A percentile compares a stretch with the other conserved stretches of the same genome.
Evolutionary conservation across 1,140 invertebrate species (phyloP).

Genomic region (Cecropterus lyciades): DNA sequence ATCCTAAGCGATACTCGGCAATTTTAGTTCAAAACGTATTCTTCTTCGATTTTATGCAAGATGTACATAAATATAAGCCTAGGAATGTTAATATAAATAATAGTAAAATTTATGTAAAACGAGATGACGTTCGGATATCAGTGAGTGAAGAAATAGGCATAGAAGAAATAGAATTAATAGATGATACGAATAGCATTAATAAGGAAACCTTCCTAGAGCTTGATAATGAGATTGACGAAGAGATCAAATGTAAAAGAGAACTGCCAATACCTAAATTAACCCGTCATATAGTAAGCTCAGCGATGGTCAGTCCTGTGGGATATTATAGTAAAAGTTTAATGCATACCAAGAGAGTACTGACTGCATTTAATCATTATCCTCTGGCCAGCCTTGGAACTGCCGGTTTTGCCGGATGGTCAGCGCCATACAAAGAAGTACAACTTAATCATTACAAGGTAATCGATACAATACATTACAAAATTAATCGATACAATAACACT

Average conservation of each 20-base stretch:
- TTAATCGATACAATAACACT: too few relatives aligned
- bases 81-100: conserved; percentile 44
- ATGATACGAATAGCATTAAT: conserved; percentile 52
- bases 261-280: conserved; percentile 65
- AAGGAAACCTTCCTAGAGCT: conserved; percentile 52
- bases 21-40: conserved; percentile 88
- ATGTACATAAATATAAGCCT: conserved; percentile 48
- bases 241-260: conserved; percentile 55
- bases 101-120: conserved; percentile 66
- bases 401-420: conserved; percentile 83
- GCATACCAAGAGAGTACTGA: conserved; percentile 86
- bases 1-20: conserved; percentile 82
- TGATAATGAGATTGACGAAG: conserved; percentile 29
- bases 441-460: conserved; percentile 87
- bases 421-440: conserved; percentile 82
- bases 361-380: conserved; percentile 91
- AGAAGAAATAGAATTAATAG: conserved; percentile 76
- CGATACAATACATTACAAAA: too few relatives aligned
- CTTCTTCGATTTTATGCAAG: conserved; percentile 85
- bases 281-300: conserved; percentile 82
- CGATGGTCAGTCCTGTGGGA: conserved; percentile 85
- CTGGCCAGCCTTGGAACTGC: conserved; percentile 83
- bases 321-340: conserved; percentile 90
- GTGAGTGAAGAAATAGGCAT: conserved; percentile 44
- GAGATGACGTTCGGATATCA: conserved; percentile 69